These are phyloP conservation scores for Steinernema khuongi DNA, from an alignment of 1,140 invertebrate species.

Conservation along the genomic window DNA sequence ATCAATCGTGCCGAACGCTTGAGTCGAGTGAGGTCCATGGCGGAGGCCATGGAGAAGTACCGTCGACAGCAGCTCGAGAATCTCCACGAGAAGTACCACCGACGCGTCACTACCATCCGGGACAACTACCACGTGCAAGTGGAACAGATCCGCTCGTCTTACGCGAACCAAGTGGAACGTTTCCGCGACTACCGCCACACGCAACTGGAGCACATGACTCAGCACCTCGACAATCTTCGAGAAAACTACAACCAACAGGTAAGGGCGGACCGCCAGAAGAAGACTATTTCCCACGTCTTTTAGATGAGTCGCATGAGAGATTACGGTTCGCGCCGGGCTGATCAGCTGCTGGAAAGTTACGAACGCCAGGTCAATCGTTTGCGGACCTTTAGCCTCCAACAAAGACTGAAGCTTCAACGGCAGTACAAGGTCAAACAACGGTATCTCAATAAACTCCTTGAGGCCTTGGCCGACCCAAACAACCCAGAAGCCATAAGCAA, in stretches of 20 bases:
- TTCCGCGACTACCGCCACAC: constrained; percentile 56
- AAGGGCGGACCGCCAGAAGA: constrained; percentile 24
- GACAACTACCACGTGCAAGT: constrained; percentile 58
- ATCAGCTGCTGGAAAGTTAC: constrained; percentile 53
- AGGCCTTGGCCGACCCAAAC: constrained; percentile 45
- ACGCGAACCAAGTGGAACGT: constrained; percentile 50
- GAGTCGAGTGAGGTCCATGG: constrained; percentile 50
- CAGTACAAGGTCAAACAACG: constrained; percentile 58
- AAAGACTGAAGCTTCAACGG: constrained; percentile 52
- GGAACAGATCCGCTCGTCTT: constrained; percentile 49
- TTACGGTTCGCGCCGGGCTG: constrained; percentile 52
- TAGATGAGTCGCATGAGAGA: constrained; percentile 50
- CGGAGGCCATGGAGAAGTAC: constrained; percentile 59
- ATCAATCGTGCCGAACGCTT: constrained; percentile 51
- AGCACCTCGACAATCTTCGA: constrained; percentile 52
- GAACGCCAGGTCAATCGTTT: constrained; percentile 54
- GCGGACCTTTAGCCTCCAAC: constrained; percentile 56
- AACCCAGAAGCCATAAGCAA: constrained; percentile 44
- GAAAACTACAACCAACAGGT: constrained; percentile 56
- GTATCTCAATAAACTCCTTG: constrained; percentile 53
- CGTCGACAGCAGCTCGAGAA: constrained; percentile 51
- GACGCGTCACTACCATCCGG: constrained; percentile 40
- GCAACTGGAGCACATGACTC: constrained; percentile 50
- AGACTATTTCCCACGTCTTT: too few relatives aligned
- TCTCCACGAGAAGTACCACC: constrained; percentile 52